Evolutionary conservation across 2,888 invertebrate species (phyloP).

Genomic region (Andricus quercusramuli): DNA sequence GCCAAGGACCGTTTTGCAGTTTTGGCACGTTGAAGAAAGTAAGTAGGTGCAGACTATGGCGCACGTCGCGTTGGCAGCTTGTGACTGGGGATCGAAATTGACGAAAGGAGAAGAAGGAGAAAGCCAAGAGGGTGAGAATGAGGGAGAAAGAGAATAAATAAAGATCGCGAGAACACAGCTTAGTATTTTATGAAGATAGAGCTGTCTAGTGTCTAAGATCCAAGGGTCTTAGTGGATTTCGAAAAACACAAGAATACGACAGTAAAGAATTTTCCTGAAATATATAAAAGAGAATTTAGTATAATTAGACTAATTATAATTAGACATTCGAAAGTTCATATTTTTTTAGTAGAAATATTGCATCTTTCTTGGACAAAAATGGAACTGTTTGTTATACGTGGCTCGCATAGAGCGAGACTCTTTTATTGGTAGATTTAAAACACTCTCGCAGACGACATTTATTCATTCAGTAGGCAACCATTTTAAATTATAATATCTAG

Average conservation of each 20-base stretch:
- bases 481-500: too few species aligned
- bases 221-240: not conserved
- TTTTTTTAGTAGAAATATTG: too few species aligned
- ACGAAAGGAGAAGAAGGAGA: not conserved
- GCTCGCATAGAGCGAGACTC: too few species aligned
- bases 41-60: not conserved
- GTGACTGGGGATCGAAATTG: not conserved
- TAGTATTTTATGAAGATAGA: not conserved
- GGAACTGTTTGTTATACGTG: too few species aligned
- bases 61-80: not conserved
- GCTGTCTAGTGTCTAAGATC: not conserved
- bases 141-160: not conserved
- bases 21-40: too few species aligned
- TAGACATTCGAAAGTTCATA: too few species aligned
- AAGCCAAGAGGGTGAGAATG: not conserved
- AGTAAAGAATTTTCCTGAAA: not conserved
- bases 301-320: too few species aligned
- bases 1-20: too few species aligned
- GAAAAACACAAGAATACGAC: not conserved
- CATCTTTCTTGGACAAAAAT: too few species aligned
- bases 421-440: too few species aligned
- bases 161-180: not conserved
- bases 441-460: too few species aligned
- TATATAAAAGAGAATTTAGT: not conserved
- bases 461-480: too few species aligned